Evolutionary conservation across 2,797 vertebrate genomes (phyloP), one percentile per base, ranked within the genome.

Genomic region (Liasis olivaceus): DNA sequence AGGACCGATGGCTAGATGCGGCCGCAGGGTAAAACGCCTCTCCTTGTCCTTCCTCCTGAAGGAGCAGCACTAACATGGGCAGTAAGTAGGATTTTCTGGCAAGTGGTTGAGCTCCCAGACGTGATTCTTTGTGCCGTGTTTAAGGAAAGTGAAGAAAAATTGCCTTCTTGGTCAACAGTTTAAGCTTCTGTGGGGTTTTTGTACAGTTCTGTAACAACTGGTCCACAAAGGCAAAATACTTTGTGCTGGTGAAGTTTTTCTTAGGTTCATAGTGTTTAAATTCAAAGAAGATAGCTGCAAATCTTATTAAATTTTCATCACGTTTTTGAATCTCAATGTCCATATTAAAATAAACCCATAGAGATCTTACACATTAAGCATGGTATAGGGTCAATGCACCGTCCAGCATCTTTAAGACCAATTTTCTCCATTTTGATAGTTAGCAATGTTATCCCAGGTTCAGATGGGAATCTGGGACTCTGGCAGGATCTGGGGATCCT

Each of bases 251-350:
- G 94, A 99, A 99, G 95, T 98, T 98, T 96, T 99, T 99, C 95
- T 99, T 99, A 93, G 99, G 99, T 97, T 99, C 99, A 98, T 99
- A 99, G 98, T 99, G 99, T 97, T 99, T 99, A 98, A 99, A 99
- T 98, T 99, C 99, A 98, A 99, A 99, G 98, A 99, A 99, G 97
- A 99, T 99, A 96, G 99, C 99, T 97, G 99, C 98, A 99, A 99
- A 99, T 99, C 99, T 99, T 62, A 98, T 98, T 97, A 99, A 96
- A 97, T 98, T 99, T 97, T 99, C 99, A 91, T 99, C 95, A 3
- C 99, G 99, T 97, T 98, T 99, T 98, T 99, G 99, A 97, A 99
- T 98, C 97, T 99, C 99, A 0, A 99, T 98, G 85, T 99, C 99
- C 95, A 99, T 98, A 0, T 98, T 98, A 96, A 99, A 99, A 97